phyloP scores from a whole-genome alignment of 2,797 vertebrate genomes.

The Craterocephalus amniculus region DNA sequence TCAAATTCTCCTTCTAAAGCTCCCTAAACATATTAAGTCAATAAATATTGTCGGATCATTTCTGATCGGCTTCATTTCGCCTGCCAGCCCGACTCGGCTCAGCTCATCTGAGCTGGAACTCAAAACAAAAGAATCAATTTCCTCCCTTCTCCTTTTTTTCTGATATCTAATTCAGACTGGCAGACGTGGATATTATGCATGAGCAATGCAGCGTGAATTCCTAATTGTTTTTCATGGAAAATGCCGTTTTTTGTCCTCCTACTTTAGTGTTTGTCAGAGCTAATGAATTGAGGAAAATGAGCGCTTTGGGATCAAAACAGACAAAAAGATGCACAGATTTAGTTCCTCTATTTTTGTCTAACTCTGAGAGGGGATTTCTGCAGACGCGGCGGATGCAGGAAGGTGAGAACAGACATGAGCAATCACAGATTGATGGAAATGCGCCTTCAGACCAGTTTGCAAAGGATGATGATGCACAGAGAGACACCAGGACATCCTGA shows the following conservation, averaged over 20 bases:
- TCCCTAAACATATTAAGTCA: not conserved
- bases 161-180: constrained; percentile 29
- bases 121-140: constrained; percentile 53
- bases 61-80: constrained; percentile 24
- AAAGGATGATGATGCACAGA: no score
- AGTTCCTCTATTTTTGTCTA: not conserved
- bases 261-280: constrained; percentile 43
- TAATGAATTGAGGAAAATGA: constrained; percentile 43
- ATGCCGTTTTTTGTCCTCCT: constrained; percentile 37
- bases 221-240: constrained; percentile 44
- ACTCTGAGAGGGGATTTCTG: not conserved
- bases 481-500: no score
- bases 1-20: not conserved
- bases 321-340: not conserved
- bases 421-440: no score
- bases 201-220: constrained; percentile 26
- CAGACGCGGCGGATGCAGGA: no score
- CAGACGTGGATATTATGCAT: constrained; percentile 59
- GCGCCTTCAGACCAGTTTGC: no score
- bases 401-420: no score
- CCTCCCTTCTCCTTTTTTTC: not conserved
- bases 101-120: constrained; percentile 27
- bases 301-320: constrained; percentile 11
- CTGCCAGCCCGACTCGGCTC: not conserved
- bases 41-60: constrained; percentile 21